A percentile compares a stretch with the other conserved stretches of the same genome.
phyloP scores from a whole-genome alignment of 1,140 invertebrate genomes.

The Bathynomus jamesi region DNA sequence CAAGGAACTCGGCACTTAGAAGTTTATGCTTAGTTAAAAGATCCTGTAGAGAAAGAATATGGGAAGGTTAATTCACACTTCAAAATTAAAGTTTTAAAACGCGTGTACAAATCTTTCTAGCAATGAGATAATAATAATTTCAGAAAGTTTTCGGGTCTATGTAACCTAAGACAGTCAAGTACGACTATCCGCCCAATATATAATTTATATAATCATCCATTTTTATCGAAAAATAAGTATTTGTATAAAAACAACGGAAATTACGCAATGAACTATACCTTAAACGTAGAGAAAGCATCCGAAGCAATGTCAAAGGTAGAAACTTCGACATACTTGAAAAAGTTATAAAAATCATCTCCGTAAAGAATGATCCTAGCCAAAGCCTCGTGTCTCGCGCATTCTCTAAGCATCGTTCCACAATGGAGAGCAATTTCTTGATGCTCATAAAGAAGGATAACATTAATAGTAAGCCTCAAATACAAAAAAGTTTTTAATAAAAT shows the following conservation, averaged over 20 bases:
- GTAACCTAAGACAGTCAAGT: no score
- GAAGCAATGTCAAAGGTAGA: slow-evolving; percentile 99
- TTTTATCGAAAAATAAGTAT: no score
- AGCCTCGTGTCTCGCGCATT: slow-evolving; percentile 95
- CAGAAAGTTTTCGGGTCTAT: no score
- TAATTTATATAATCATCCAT: no score
- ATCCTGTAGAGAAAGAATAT: slow-evolving; percentile 62
- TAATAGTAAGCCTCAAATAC: no score
- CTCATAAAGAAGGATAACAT: no score
- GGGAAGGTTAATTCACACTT: no score
- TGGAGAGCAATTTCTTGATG: slow-evolving; percentile 98
- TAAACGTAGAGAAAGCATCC: slow-evolving; percentile 99
- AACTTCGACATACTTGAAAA: slow-evolving; percentile 99
- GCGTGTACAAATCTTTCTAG: no score
- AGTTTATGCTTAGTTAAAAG: slow-evolving; percentile 97
- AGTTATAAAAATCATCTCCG: slow-evolving; percentile 97
- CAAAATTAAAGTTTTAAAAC: slow-evolving; percentile 16
- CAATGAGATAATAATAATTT: no score
- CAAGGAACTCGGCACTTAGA: slow-evolving; percentile 94
- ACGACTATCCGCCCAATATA: no score
- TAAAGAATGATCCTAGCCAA: slow-evolving; percentile 96
- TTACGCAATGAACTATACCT: slow-evolving; percentile 60
- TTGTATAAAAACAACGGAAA: slow-evolving; percentile 6
- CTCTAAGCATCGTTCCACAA: slow-evolving; percentile 97
- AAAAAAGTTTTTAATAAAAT: no score